Conservation (phyloP, 1,140 invertebrate genomes). For the Antheraea pernyi region DNA sequence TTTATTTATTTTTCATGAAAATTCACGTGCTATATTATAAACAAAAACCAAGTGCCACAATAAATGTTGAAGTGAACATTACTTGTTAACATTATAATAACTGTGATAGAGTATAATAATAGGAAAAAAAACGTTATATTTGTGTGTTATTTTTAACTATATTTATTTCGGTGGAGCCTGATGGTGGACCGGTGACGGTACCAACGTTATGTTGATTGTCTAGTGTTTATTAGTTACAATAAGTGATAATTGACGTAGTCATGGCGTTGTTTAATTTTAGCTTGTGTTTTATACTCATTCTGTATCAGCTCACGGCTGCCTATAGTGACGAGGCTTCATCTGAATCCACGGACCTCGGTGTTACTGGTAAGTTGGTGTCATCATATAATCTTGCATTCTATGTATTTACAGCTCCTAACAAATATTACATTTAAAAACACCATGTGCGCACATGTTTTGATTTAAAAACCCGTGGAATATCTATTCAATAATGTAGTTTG, state of each 20-base stretch:
- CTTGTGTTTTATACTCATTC: slow-evolving; percentile 61
- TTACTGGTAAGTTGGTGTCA: slow-evolving; percentile 43
- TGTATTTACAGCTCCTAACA: not conserved
- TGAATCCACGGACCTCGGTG: slow-evolving; percentile 58
- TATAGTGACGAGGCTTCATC: slow-evolving; percentile 59
- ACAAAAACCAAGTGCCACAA: slow-evolving; percentile 18
- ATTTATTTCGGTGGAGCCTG: slow-evolving; percentile 44
- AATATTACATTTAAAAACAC: no score
- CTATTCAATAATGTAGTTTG: no score
- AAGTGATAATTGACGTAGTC: slow-evolving; percentile 56
- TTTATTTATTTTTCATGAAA: slow-evolving; percentile 25
- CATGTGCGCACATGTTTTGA: no score
- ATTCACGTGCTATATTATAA: slow-evolving; percentile 25
- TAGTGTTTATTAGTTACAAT: slow-evolving; percentile 51
- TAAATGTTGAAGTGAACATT: slow-evolving; percentile 18
- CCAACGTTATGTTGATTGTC: slow-evolving; percentile 51
- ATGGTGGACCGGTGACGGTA: slow-evolving; percentile 34
- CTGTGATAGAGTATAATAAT: slow-evolving; percentile 22
- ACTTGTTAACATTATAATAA: slow-evolving; percentile 20
- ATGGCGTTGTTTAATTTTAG: slow-evolving; percentile 70
- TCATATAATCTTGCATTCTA: not conserved
- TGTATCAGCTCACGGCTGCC: slow-evolving; percentile 60
- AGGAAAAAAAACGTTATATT: slow-evolving; percentile 7
- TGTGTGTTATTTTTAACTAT: slow-evolving; percentile 36
- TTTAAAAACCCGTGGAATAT: no score